Evolutionary conservation across 64 coral and sea anemone genomes (phyloP).

Genomic region (Cladopsammia gracilis): DNA sequence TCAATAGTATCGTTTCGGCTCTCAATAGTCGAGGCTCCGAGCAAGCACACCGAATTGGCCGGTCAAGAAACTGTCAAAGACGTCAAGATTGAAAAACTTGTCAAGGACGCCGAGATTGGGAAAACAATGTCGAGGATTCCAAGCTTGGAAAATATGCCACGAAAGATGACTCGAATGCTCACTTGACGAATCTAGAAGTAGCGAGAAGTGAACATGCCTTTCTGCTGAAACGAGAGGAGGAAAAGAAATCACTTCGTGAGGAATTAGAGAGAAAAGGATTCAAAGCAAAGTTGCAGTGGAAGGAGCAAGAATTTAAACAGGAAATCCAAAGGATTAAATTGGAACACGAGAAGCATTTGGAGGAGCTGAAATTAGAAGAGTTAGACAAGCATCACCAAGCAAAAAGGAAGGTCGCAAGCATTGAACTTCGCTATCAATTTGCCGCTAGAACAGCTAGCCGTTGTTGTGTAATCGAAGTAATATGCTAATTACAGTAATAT

Average conservation of each 20-base stretch:
- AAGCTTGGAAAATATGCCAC: too few species aligned
- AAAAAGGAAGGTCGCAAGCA: background rate
- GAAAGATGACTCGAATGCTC: too few species aligned
- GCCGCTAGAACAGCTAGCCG: too few species aligned
- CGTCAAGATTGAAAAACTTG: too few species aligned
- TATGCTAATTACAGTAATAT: too few species aligned
- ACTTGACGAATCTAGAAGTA: too few species aligned
- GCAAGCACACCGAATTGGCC: too few species aligned
- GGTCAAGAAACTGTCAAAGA: too few species aligned
- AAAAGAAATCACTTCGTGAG: background rate
- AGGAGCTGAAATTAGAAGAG: background rate
- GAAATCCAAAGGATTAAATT: conserved; percentile 2
- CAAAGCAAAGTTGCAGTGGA: background rate
- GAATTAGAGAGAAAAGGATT: background rate
- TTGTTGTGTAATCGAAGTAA: too few species aligned
- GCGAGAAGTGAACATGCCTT: background rate
- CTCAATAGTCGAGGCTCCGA: too few species aligned
- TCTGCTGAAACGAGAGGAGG: background rate
- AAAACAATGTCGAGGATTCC: background rate
- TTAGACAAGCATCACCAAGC: background rate
- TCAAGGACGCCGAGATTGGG: too few species aligned
- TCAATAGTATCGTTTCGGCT: too few species aligned
- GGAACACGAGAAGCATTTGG: background rate
- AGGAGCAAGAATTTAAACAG: background rate
- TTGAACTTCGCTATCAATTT: background rate